Base-by-base conservation (phyloP, 1,140 invertebrate genomes). In the Brachionus sp. region DNA sequence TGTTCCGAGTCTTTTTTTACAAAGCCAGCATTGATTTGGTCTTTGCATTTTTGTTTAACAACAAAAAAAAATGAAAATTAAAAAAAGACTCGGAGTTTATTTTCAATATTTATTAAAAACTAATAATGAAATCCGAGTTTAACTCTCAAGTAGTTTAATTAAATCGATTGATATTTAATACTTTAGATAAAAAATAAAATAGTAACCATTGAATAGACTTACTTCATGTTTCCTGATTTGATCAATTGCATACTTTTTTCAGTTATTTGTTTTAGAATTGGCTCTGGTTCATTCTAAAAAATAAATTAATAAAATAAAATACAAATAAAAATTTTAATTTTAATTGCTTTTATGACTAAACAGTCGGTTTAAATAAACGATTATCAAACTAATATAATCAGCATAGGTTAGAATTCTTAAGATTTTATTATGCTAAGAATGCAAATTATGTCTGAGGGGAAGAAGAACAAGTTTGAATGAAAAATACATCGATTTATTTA, bases 201-300 rank as follows among this genome's bases (percentile, higher is more conserved):
- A n/a, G 44, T n/a, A 23, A 68, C 64, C n/a, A 16, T 50, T 16
- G 44, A 16, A 16, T 19, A 57, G 5, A 66, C 57, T 80, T 80
- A 80, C 77, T 53, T 80, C 50, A 80, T 53, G 25, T 78, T 57
- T 80, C 77, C 77, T 42, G 77, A 80, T 66, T 80, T 80, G 77
- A 80, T 80, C 4, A 80, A 13, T 80, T 80, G 77, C 77, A 80
- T 80, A 66, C 77, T 80, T 44, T 80, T 80, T 39, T 80, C 77
- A 29, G 77, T 80, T 39, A 80, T 44, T 62, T 80, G 77, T 62
- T 80, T 80, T 5, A 80, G 77, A 37, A 80, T 80, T 10, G 77
- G 77, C 33, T 80, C 77, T 66, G 77, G 50, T 42, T 62, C 77
- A 66, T 57, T 66, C 77, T 80, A 62, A 33, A 33, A 35, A 16